A percentile compares a stretch with the other conserved stretches of the same genome.
Conservation (phyloP, 1,140 invertebrate genomes). For the Cotesia vestalis region DNA sequence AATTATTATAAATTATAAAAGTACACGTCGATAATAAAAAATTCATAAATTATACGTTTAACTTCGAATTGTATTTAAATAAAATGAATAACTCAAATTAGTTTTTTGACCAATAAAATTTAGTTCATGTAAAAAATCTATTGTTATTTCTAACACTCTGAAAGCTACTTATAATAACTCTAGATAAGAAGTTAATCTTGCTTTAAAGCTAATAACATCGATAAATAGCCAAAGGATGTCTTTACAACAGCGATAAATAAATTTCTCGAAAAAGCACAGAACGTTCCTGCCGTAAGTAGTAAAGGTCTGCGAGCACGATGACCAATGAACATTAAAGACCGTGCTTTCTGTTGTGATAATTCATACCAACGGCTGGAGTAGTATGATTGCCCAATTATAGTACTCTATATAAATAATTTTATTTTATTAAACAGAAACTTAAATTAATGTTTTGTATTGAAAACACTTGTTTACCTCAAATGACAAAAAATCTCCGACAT, state of each 20-base stretch:
- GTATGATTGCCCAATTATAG: conserved; percentile 43
- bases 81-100: no score
- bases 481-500: conserved; percentile 34
- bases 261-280: conserved; percentile 43
- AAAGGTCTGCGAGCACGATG: conserved; percentile 46
- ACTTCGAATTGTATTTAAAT: no score
- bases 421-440: not conserved
- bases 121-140: no score
- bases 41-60: no score
- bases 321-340: conserved; percentile 48
- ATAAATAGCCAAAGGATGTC: conserved; percentile 46
- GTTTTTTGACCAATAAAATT: no score
- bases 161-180: conserved; percentile 13
- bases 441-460: conserved; percentile 28
- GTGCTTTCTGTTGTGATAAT: conserved; percentile 36
- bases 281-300: conserved; percentile 51
- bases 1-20: no score
- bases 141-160: no score
- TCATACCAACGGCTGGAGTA: conserved; percentile 52
- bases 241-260: conserved; percentile 46
- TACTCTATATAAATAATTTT: conserved; percentile 41
- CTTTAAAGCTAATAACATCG: conserved; percentile 24
- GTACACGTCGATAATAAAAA: no score
- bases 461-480: conserved; percentile 35
- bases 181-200: conserved; percentile 8